phyloP scores from a whole-genome alignment of 2,797 vertebrate species.

The Chrosomus eos region DNA sequence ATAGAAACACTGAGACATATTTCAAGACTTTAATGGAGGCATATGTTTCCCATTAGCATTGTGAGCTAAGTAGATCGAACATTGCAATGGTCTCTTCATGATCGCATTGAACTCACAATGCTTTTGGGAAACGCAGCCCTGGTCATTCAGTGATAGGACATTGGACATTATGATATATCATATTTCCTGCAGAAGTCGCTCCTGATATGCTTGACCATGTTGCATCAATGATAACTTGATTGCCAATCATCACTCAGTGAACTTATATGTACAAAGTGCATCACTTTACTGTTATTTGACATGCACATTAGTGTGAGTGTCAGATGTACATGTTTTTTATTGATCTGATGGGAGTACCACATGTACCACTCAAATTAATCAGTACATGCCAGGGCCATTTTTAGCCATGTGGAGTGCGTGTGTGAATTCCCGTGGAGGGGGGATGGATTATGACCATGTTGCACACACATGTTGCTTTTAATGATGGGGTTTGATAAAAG shows the following conservation, averaged over 20 bases:
- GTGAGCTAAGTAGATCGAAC: too few species aligned
- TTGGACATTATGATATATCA: too few species aligned
- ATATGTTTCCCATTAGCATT: too few species aligned
- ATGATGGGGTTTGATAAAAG: slow-evolving; percentile 47
- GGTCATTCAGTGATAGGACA: slow-evolving; percentile 31
- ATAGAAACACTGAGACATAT: too few species aligned
- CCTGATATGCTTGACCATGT: background rate
- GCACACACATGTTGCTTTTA: slow-evolving; percentile 51
- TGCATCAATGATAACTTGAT: background rate
- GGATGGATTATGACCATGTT: slow-evolving; percentile 9
- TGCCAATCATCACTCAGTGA: background rate
- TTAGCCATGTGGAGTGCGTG: slow-evolving; percentile 18
- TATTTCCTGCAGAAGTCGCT: slow-evolving; percentile 4
- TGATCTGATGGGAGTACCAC: background rate
- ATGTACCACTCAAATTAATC: background rate
- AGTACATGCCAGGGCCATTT: slow-evolving; percentile 8
- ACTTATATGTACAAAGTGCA: too few species aligned
- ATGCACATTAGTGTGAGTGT: too few species aligned
- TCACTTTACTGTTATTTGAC: too few species aligned
- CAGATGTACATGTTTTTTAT: background rate
- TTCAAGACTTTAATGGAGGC: too few species aligned
- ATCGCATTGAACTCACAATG: too few species aligned
- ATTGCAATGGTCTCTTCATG: too few species aligned
- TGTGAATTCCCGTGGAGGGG: background rate
- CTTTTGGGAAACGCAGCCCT: too few species aligned